phyloP scores from a whole-genome alignment of 92 coral and sea anemone genomes.

The Palythoa heliodiscus region DNA sequence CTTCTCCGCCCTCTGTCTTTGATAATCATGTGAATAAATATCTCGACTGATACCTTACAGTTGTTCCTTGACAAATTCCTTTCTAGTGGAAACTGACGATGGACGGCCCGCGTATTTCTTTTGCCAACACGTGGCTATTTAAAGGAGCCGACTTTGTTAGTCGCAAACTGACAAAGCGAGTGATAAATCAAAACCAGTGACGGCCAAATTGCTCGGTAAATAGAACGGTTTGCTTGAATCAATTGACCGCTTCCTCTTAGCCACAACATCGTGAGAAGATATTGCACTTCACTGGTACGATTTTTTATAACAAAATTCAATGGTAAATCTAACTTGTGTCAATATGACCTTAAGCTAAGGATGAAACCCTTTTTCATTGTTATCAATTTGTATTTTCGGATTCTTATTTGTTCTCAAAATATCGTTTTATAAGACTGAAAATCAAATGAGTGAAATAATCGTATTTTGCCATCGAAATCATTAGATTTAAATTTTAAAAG shows the following conservation, averaged over 20 bases:
- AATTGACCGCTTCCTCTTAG: constrained; percentile 25
- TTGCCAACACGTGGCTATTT: constrained; percentile 21
- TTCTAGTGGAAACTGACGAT: not conserved
- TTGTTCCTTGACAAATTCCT: constrained; percentile 11
- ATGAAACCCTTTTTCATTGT: not conserved
- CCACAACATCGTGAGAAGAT: constrained; percentile 22
- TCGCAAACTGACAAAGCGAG: too few species aligned
- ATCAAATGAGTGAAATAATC: not conserved
- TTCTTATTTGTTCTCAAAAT: not conserved
- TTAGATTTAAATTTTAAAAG: not conserved
- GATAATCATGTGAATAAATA: not conserved
- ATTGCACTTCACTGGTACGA: not conserved
- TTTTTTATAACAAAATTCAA: not conserved
- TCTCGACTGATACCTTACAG: not conserved
- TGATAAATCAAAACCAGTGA: constrained; percentile 36
- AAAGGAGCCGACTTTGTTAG: not conserved
- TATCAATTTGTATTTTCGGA: not conserved
- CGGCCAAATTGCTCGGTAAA: constrained; percentile 25
- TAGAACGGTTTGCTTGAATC: constrained; percentile 17
- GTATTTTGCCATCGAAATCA: too few species aligned
- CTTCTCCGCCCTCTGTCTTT: constrained; percentile 34
- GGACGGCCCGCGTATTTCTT: not conserved
- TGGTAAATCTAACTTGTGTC: not conserved
- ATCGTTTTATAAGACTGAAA: not conserved
- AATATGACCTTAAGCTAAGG: not conserved